A percentile compares a stretch with the other conserved stretches of the same genome.
phyloP scores from a whole-genome alignment of 2,113 vertebrate genomes.

The Panurus biarmicus region DNA sequence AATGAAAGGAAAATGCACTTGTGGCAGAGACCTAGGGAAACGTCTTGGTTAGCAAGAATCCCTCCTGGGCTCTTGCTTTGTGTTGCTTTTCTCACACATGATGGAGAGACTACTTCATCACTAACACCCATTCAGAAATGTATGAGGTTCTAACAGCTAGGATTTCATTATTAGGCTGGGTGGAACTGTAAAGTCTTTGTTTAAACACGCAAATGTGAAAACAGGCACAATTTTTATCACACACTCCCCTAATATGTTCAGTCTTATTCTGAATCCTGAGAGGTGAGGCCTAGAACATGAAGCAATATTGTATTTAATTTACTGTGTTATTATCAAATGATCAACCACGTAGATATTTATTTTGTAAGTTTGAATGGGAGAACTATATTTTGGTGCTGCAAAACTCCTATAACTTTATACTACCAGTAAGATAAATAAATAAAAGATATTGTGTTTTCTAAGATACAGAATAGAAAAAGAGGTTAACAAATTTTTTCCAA shows the following conservation, averaged over 20 bases:
- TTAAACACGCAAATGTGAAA: not conserved
- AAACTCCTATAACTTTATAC: not conserved
- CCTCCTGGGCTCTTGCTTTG: not conserved
- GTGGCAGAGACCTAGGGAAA: not conserved
- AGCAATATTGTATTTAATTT: not conserved
- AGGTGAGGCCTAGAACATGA: not conserved
- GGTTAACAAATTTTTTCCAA: not conserved
- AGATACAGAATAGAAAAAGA: not conserved
- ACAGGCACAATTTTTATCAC: not conserved
- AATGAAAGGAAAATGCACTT: not conserved
- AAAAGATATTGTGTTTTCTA: not conserved
- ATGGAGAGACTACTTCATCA: not conserved
- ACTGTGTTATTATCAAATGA: not conserved
- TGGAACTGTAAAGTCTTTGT: not conserved
- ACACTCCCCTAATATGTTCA: not conserved
- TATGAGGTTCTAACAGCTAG: not conserved
- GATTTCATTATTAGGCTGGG: not conserved
- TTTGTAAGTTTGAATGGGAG: not conserved
- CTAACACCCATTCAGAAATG: not conserved
- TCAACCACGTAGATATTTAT: not conserved
- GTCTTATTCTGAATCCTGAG: not conserved
- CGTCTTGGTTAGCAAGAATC: not conserved
- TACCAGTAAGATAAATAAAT: not conserved
- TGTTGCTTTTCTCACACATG: not conserved
- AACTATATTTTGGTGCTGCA: not conserved